Conservation (phyloP, 92 coral and sea anemone genomes). For the Hydrozoanthus gracilis region DNA sequence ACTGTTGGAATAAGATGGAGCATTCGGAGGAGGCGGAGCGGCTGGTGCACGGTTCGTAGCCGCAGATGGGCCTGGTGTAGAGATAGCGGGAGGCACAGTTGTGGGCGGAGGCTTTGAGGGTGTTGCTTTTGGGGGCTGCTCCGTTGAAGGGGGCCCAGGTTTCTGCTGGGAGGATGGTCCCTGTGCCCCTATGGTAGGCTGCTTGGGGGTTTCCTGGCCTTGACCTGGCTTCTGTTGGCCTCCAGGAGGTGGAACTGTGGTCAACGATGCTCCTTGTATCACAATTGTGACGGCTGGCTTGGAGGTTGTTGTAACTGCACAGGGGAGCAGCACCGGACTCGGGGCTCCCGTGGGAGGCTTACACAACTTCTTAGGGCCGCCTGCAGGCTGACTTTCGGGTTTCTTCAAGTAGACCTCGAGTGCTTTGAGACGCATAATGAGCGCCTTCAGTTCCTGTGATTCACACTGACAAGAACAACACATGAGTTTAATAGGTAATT, state of each 20-base stretch:
- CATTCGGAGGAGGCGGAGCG: not conserved
- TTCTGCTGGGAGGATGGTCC: not conserved
- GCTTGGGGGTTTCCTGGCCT: not conserved
- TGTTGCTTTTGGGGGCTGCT: not conserved
- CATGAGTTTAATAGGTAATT: no score
- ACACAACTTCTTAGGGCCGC: conserved; percentile 5
- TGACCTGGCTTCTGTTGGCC: not conserved
- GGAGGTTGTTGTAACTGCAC: conserved; percentile 22
- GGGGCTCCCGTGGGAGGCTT: not conserved
- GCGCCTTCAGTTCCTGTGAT: conserved; percentile 35
- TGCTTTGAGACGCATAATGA: conserved; percentile 26
- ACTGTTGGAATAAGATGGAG: not conserved
- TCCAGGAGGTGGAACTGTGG: not conserved
- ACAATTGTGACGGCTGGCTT: conserved; percentile 41
- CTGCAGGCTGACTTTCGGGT: not conserved
- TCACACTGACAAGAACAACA: conserved; percentile 3
- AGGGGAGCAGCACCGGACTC: conserved; percentile 8
- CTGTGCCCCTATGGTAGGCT: not conserved
- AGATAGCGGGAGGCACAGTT: not conserved
- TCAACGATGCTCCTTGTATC: conserved; percentile 35
- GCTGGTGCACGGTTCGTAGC: not conserved
- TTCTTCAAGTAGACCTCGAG: conserved; percentile 19
- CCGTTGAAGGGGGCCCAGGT: not conserved
- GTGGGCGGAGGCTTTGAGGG: conserved; percentile 32
- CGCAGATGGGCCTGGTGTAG: conserved; percentile 28